A percentile compares a stretch with the other conserved stretches of the same genome.
These are phyloP conservation scores for Aelia acuminata DNA, from an alignment of 2,888 invertebrate species.

Conservation along the genomic window DNA sequence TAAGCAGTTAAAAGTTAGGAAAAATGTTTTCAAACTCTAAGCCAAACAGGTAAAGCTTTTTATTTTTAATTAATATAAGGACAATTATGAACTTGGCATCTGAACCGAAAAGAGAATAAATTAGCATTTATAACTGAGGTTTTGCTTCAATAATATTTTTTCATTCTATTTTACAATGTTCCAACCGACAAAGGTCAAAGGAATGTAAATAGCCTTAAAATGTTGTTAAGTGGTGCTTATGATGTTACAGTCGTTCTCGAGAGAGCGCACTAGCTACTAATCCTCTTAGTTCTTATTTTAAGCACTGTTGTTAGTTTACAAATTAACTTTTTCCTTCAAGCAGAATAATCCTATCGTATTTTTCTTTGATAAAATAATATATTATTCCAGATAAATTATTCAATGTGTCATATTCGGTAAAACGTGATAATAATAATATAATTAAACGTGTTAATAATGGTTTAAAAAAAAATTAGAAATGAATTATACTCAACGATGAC, in stretches of 20 bases:
- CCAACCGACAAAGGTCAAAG: neutral
- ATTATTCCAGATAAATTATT: too few relatives aligned
- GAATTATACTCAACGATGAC: too few relatives aligned
- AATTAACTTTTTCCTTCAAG: neutral
- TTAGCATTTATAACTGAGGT: neutral
- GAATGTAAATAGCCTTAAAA: conserved; percentile 1
- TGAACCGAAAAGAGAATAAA: neutral
- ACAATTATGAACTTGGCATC: neutral
- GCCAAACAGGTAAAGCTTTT: too few relatives aligned
- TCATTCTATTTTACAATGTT: neutral
- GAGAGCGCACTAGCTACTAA: neutral
- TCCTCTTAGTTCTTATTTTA: neutral
- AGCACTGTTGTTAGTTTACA: neutral
- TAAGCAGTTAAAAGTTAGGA: too few relatives aligned
- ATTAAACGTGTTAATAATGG: too few relatives aligned
- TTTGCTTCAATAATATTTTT: neutral
- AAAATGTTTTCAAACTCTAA: too few relatives aligned
- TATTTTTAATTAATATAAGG: too few relatives aligned
- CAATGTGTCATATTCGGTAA: too few relatives aligned
- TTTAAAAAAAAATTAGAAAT: too few relatives aligned
- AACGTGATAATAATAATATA: too few relatives aligned
- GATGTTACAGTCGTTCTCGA: neutral
- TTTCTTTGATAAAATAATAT: too few relatives aligned
- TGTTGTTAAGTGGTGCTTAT: neutral
- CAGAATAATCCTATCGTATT: too few relatives aligned